These are phyloP conservation scores for Hylomyscus alleni DNA, from an alignment of 2,797 vertebrate genomes.

Conservation along the genomic window DNA sequence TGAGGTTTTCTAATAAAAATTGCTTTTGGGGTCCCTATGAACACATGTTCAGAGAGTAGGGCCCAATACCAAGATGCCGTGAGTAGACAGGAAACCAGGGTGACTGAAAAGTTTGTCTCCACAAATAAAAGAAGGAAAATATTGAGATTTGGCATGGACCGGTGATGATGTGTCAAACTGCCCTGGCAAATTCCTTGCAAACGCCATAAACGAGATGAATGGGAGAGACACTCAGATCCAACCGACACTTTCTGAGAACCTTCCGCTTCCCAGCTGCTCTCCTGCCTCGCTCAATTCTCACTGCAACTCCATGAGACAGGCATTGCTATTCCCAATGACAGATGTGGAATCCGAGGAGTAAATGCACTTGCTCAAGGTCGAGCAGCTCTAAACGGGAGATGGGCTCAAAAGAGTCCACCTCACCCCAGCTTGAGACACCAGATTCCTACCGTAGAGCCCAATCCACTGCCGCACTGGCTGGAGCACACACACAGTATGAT, in stretches of 20 bases:
- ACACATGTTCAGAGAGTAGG: not conserved
- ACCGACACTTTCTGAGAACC: constrained; percentile 70
- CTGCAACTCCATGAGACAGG: constrained; percentile 21
- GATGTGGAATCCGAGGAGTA: not conserved
- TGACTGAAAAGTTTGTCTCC: not conserved
- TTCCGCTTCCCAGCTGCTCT: constrained; percentile 59
- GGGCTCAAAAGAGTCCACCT: not conserved
- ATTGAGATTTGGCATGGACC: not conserved
- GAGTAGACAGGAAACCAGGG: not conserved
- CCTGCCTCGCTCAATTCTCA: constrained; percentile 54
- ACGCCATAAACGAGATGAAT: constrained; percentile 64
- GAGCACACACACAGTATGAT: not conserved
- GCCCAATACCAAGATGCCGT: not conserved
- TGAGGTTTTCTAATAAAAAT: not conserved
- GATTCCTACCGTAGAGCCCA: not conserved
- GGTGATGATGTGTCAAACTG: not conserved
- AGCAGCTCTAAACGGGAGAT: not conserved
- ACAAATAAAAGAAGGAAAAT: constrained; percentile 39
- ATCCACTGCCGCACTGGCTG: not conserved
- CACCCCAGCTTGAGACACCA: not conserved
- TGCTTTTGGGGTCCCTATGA: not conserved
- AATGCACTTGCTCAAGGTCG: constrained; percentile 61
- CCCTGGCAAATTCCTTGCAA: constrained; percentile 47
- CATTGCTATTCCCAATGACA: constrained; percentile 33
- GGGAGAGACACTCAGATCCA: constrained; percentile 61